These are phyloP conservation scores for Hepsetus odoe DNA, from an alignment of 2,113 vertebrate genomes.

Conservation along the genomic window DNA sequence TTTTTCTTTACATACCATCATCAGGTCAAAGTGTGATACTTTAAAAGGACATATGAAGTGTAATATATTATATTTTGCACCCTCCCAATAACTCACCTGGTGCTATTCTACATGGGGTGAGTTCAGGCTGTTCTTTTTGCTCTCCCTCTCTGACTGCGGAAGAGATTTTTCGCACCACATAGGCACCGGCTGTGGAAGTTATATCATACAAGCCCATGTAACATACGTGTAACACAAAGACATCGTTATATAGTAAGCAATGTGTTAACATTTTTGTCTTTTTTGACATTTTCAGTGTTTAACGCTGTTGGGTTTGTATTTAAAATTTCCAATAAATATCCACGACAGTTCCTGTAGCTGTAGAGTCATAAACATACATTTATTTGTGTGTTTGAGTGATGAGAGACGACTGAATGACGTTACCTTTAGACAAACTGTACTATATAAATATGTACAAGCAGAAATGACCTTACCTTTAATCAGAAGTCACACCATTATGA, in stretches of 20 bases:
- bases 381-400: too few relatives aligned
- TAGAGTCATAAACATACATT: too few relatives aligned
- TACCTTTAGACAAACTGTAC: too few relatives aligned
- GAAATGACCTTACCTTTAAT: conserved; percentile 66
- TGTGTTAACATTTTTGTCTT: neutral
- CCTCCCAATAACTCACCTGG: conserved; percentile 55
- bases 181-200: conserved; percentile 63
- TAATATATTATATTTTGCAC: neutral
- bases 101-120: conserved; percentile 69
- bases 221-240: neutral
- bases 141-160: conserved; percentile 59
- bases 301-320: too few relatives aligned
- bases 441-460: too few relatives aligned
- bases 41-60: too few relatives aligned
- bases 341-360: too few relatives aligned
- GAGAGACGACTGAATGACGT: too few relatives aligned
- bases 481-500: conserved; percentile 73
- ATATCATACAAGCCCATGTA: neutral
- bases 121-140: conserved; percentile 60
- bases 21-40: too few relatives aligned
- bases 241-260: neutral
- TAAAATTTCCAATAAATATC: too few relatives aligned
- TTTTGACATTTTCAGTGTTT: too few relatives aligned
- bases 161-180: conserved; percentile 73
- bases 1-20: neutral